These are phyloP conservation scores for Haemorhous mexicanus DNA, from an alignment of 2,113 vertebrate species.

Conservation along the genomic window DNA sequence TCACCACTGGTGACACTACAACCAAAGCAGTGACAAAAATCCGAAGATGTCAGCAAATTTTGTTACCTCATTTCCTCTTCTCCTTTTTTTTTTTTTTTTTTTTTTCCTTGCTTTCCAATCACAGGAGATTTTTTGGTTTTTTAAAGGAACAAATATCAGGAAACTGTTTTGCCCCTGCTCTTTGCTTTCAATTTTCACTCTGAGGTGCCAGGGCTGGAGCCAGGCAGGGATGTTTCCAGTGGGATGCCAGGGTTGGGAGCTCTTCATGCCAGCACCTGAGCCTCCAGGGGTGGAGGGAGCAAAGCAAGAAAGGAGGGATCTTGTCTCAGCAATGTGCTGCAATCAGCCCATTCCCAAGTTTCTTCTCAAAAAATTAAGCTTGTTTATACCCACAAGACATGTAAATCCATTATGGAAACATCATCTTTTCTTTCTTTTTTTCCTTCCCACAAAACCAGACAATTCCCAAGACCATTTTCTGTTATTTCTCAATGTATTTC, in stretches of 20 bases:
- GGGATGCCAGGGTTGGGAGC: neutral
- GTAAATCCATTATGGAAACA: neutral
- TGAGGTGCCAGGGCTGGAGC: neutral
- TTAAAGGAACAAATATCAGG: neutral
- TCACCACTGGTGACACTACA: neutral
- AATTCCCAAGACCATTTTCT: neutral
- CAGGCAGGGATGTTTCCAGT: neutral
- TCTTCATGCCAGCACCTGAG: fast-evolving
- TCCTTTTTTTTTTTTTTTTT: neutral
- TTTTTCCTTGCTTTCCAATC: neutral
- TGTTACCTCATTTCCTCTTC: constrained; percentile 37
- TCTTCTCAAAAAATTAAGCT: neutral
- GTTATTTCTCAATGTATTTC: neutral
- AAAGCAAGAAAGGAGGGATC: neutral
- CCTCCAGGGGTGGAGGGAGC: neutral
- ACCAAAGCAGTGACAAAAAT: constrained; percentile 9
- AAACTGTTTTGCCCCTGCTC: neutral
- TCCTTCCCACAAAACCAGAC: neutral
- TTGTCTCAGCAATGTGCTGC: neutral
- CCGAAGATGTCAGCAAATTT: neutral
- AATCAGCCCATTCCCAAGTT: neutral
- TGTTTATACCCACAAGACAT: neutral
- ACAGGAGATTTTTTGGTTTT: neutral
- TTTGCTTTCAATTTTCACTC: neutral
- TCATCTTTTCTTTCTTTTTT: neutral